A percentile compares a stretch with the other conserved stretches of the same genome.
Evolutionary conservation across 53 echinoderm and acorn worm genomes (phyloP).

Genomic region (Temnopleurus reevesii): DNA sequence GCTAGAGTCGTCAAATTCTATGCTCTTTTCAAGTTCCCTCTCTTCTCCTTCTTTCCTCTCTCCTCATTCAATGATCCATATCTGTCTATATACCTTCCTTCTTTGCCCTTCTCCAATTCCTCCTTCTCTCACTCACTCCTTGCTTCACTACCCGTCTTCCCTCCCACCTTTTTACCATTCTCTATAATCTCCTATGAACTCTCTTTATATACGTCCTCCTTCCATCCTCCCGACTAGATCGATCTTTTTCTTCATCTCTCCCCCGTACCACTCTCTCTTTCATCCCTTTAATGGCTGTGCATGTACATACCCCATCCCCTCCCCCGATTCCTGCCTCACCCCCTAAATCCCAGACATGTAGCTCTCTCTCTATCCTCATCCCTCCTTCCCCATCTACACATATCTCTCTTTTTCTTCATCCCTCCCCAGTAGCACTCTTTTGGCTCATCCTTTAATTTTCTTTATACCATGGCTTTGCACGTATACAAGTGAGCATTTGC

Average conservation of each 20-base stretch:
- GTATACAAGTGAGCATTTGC: too few species aligned
- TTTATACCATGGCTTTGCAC: too few species aligned
- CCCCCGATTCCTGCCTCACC: background rate
- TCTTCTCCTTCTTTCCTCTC: background rate
- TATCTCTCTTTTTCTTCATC: background rate
- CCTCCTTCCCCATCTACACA: background rate
- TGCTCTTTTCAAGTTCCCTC: background rate
- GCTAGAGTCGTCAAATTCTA: too few species aligned
- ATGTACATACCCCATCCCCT: background rate
- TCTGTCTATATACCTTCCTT: too few species aligned
- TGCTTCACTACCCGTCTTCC: background rate
- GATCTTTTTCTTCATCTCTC: background rate
- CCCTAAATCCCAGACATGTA: background rate
- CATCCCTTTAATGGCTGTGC: background rate
- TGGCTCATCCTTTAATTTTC: background rate
- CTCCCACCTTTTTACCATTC: background rate
- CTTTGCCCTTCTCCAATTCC: too few species aligned
- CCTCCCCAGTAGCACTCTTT: background rate
- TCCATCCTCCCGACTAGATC: too few species aligned
- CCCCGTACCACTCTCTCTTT: background rate
- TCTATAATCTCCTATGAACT: background rate
- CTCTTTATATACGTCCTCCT: too few species aligned
- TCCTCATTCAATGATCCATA: background rate
- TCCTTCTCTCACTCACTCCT: background rate
- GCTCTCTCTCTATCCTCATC: background rate